Base-by-base conservation (phyloP, 2,113 vertebrate species). In the Tapirus terrestris region DNA sequence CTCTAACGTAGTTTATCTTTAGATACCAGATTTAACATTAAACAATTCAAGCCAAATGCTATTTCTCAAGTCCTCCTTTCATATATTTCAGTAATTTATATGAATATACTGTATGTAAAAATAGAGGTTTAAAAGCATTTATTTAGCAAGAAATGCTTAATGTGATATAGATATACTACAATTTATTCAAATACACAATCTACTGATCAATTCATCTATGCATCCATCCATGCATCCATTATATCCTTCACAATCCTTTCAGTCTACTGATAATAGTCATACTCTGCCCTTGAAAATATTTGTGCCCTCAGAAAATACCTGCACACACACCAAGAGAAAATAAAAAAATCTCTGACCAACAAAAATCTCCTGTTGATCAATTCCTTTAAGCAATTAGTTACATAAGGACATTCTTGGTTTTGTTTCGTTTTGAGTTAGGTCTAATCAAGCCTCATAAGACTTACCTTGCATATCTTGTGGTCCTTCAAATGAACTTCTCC, bases 1-100 rank as follows among this genome's bases (percentile, higher is more conserved):
- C 36, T 96, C n/a, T 88, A 92, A 96, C 92, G 36, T 79, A 89
- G 88, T 84, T 97, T 97, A 96, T 95, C 94, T 96, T 94, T 77
- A 98, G 77, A 95, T 3, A 77, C 67, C 80, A 97, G 83, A 75
- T 84, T 95, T 89, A 95, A 96, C 89, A 97, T 92, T 96, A 58
- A 97, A 93, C 56, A 96, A 91, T 87, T 94, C 63, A 83, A 91
- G 43, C 36, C 86, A 89, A 95, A 83, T 94, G 8, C 9, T 61
- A 68, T 9, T 36, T 95, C 43, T 86, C 61, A 93, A 63, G 33
- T 39, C 73, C 18, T 12, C 9, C 58, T 67, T 82, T 61, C 45
- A 81, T 53, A 45, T 70, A 48, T 67, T 83, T 94, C 45, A 94
- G 9, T 79, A 81, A 92, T 48, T 94, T 93, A 76, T 53, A 72